Evolutionary conservation across 1,140 invertebrate genomes (phyloP).

Genomic region (Mercenaria mercenaria): DNA sequence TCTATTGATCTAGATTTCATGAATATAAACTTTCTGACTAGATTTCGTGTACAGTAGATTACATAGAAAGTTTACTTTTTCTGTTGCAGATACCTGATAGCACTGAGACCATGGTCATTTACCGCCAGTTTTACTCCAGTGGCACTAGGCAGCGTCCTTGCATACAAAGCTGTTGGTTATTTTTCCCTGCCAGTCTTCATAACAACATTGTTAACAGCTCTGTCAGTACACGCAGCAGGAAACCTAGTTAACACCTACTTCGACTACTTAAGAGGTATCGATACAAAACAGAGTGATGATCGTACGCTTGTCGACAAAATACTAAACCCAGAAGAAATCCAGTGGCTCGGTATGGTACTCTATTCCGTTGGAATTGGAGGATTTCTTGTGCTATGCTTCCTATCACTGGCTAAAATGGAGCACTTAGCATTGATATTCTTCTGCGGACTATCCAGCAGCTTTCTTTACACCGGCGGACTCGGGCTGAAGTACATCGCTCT

Average conservation of each 20-base stretch:
- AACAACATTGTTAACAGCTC: slow-evolving; percentile 93
- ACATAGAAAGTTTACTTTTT: not conserved
- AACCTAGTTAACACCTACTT: slow-evolving; percentile 99
- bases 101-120: slow-evolving; percentile 96
- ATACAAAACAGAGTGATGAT: slow-evolving; percentile 95
- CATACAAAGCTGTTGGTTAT: slow-evolving; percentile 91
- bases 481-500: slow-evolving; percentile 97
- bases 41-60: not conserved
- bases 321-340: slow-evolving; percentile 94
- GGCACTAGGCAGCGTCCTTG: slow-evolving; percentile 93
- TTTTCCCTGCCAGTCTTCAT: slow-evolving; percentile 93
- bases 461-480: slow-evolving; percentile 93
- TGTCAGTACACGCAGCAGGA: slow-evolving; percentile 97
- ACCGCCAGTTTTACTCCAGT: slow-evolving; percentile 96
- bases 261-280: slow-evolving; percentile 97
- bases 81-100: slow-evolving; percentile 84
- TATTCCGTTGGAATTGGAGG: slow-evolving; percentile 96
- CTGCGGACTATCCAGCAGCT: slow-evolving; percentile 95
- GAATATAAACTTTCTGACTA: too few species aligned
- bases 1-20: too few species aligned
- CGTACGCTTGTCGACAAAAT: slow-evolving; percentile 96
- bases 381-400: slow-evolving; percentile 92
- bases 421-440: slow-evolving; percentile 97
- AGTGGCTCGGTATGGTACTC: slow-evolving; percentile 94
- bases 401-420: slow-evolving; percentile 96